phyloP scores from a whole-genome alignment of 2,113 vertebrate genomes.

The Channa maculata region DNA sequence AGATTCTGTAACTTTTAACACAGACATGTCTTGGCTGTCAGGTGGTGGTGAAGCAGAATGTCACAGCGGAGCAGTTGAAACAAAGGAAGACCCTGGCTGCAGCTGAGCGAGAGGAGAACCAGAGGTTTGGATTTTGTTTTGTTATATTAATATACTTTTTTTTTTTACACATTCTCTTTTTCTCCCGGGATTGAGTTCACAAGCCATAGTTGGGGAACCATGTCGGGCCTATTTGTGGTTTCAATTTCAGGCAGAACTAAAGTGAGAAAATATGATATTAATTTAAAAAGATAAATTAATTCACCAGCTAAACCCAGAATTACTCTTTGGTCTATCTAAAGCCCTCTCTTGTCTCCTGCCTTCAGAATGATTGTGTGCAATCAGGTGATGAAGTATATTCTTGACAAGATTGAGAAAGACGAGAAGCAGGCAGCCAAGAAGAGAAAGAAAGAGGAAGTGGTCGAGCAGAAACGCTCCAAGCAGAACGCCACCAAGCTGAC shows the following conservation, averaged over 20 bases:
- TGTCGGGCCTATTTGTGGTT: too few species aligned
- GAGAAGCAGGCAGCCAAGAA: constrained; percentile 98
- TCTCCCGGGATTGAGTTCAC: too few species aligned
- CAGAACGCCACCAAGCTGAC: constrained; percentile 96
- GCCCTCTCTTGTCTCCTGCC: background rate
- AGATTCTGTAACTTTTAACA: background rate
- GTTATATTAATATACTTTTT: too few species aligned
- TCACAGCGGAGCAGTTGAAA: constrained; percentile 93
- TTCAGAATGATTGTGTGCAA: constrained; percentile 98
- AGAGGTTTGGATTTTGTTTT: constrained; percentile 70
- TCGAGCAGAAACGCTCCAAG: constrained; percentile 96
- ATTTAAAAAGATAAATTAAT: too few species aligned
- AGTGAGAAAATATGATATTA: too few species aligned
- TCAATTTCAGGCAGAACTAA: too few species aligned
- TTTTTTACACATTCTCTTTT: too few species aligned
- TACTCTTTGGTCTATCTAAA: background rate
- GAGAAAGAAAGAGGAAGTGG: constrained; percentile 94
- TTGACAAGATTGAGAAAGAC: constrained; percentile 99
- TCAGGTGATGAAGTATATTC: constrained; percentile 99
- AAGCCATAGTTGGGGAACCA: too few species aligned
- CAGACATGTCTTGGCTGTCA: constrained; percentile 45
- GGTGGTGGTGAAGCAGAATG: constrained; percentile 92
- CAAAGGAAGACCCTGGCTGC: constrained; percentile 94
- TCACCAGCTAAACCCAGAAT: too few species aligned
- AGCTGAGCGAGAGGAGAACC: constrained; percentile 92